These are phyloP conservation scores for Acrobasis suavella DNA, from an alignment of 2,888 invertebrate species.

Conservation along the genomic window DNA sequence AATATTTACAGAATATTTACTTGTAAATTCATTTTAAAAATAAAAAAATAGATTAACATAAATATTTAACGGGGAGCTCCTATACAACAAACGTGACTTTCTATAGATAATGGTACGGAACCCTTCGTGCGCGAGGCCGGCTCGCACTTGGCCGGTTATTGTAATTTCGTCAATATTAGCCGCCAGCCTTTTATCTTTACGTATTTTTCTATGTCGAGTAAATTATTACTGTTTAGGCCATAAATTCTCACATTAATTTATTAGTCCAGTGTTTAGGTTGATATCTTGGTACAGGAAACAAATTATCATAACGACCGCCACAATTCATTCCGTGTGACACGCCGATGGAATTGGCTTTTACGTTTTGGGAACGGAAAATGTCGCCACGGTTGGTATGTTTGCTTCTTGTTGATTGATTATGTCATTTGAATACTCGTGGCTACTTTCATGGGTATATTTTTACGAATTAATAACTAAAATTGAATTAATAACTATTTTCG, in stretches of 20 bases:
- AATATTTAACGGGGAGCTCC: no score
- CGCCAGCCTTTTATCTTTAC: no score
- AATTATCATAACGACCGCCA: conserved; percentile 13
- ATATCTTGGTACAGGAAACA: conserved; percentile 3
- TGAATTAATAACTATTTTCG: no score
- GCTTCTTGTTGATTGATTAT: not conserved
- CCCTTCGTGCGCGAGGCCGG: no score
- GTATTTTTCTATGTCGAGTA: not conserved
- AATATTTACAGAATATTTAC: no score
- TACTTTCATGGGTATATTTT: no score
- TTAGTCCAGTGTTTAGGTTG: not conserved
- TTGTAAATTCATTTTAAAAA: no score
- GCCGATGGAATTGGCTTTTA: conserved; percentile 3
- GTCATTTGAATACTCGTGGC: no score
- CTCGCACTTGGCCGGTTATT: not conserved
- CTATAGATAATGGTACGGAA: no score
- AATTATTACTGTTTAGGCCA: conserved; percentile 3
- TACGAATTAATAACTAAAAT: no score
- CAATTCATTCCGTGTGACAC: conserved; percentile 12
- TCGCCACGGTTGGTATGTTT: not conserved
- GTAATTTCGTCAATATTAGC: not conserved
- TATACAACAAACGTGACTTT: no score
- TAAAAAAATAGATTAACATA: no score
- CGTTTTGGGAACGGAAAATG: not conserved
- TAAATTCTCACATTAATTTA: not conserved